phyloP scores from a whole-genome alignment of 1,140 invertebrate genomes.

The Glossosoma conforme region DNA sequence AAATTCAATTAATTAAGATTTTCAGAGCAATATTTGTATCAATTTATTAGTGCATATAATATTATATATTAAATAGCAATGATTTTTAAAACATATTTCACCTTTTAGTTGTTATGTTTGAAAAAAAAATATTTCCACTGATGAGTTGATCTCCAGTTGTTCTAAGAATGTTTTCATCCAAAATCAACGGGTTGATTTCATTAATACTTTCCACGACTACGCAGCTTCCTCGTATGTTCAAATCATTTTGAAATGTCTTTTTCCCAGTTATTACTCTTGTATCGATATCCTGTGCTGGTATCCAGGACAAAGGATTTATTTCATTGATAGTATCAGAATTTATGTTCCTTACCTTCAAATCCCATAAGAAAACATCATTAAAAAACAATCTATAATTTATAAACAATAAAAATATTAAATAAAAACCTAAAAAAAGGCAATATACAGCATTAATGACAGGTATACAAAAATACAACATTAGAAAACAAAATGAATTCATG shows the following conservation, averaged over 20 bases:
- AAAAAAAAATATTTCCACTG: conserved; percentile 31
- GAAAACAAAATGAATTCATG: no score
- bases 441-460: no score
- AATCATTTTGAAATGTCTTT: conserved; percentile 35
- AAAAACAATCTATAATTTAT: no score
- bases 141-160: conserved; percentile 37
- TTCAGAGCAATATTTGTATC: no score
- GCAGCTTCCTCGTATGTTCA: conserved; percentile 34
- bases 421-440: no score
- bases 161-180: conserved; percentile 34
- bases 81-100: background rate
- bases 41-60: no score
- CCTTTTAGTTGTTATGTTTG: conserved; percentile 19
- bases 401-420: no score
- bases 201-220: conserved; percentile 18
- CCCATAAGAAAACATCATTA: no score
- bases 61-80: no score
- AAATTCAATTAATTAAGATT: no score
- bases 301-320: conserved; percentile 32
- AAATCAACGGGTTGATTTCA: conserved; percentile 21
- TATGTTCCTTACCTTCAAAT: conserved; percentile 31
- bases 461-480: no score
- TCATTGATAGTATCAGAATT: conserved; percentile 36
- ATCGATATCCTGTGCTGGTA: conserved; percentile 29
- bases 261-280: conserved; percentile 33